Percentiles rank a stretch among this genome's conserved stretches.
phyloP scores from a whole-genome alignment of 2,797 vertebrate genomes.

The Anniella stebbinsi region DNA sequence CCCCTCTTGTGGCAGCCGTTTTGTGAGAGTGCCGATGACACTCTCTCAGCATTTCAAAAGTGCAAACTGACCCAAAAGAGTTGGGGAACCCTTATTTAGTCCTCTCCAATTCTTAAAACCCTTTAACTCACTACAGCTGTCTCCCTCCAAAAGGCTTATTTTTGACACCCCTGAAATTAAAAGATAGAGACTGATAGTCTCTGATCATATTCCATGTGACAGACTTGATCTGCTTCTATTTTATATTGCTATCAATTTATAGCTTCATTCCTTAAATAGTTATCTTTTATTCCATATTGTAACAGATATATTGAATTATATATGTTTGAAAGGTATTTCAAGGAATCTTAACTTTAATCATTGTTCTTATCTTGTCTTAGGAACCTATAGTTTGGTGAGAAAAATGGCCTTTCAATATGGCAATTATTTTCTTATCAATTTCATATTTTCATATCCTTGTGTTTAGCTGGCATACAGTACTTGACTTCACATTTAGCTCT shows the following conservation, averaged over 20 bases:
- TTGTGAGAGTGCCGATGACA: no score
- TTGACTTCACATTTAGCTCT: constrained; percentile 75
- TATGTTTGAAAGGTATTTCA: constrained; percentile 68
- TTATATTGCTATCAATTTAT: constrained; percentile 73
- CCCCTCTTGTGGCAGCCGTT: no score
- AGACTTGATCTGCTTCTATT: constrained; percentile 72
- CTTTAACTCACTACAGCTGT: constrained; percentile 57
- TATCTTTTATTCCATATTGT: constrained; percentile 62
- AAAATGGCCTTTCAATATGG: constrained; percentile 67
- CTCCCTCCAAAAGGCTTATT: constrained; percentile 59
- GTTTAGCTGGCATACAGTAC: constrained; percentile 62
- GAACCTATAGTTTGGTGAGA: constrained; percentile 64
- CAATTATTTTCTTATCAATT: constrained; percentile 77
- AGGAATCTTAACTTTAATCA: constrained; percentile 68
- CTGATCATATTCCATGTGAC: constrained; percentile 73
- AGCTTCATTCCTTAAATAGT: constrained; percentile 74
- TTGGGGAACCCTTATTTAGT: constrained; percentile 13
- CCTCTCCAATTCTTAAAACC: constrained; percentile 46
- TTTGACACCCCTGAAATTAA: constrained; percentile 69
- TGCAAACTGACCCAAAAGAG: no score
- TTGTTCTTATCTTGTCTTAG: constrained; percentile 69
- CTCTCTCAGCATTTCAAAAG: no score
- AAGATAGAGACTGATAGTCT: constrained; percentile 70
- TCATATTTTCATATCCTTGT: constrained; percentile 71
- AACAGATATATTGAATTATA: constrained; percentile 70